Conservation (phyloP, 2,797 vertebrate species). For the Sphenodon punctatus region DNA sequence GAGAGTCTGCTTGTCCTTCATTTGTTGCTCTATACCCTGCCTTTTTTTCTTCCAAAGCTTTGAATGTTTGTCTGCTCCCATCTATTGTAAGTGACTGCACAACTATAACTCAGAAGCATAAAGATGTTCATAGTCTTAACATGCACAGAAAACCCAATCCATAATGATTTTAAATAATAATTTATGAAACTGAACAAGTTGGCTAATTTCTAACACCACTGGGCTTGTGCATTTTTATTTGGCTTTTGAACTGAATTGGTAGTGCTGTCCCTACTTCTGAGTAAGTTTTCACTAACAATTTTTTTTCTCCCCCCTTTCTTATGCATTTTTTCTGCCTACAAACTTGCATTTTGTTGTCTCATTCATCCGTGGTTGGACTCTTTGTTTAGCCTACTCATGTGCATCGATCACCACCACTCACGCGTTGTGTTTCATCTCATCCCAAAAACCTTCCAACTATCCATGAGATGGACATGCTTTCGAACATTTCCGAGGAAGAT, state of each 20-base stretch:
- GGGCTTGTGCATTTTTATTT: slow-evolving; percentile 31
- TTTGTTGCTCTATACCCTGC: slow-evolving; percentile 33
- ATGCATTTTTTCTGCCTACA: slow-evolving; percentile 59
- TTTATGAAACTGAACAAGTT: slow-evolving; percentile 40
- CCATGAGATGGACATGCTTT: slow-evolving; percentile 87
- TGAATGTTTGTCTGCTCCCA: slow-evolving; percentile 47
- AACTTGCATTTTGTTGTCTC: slow-evolving; percentile 51
- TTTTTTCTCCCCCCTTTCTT: slow-evolving; percentile 51
- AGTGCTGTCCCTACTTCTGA: slow-evolving; percentile 39
- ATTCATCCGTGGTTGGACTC: slow-evolving; percentile 53
- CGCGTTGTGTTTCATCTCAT: slow-evolving; percentile 79
- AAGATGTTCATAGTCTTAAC: slow-evolving; percentile 33
- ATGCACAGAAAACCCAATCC: slow-evolving; percentile 18
- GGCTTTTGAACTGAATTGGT: slow-evolving; percentile 8
- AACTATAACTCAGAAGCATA: slow-evolving; percentile 47
- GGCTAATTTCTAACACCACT: slow-evolving; percentile 38
- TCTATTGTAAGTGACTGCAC: slow-evolving; percentile 45
- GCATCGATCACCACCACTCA: slow-evolving; percentile 80
- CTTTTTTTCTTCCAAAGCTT: slow-evolving; percentile 52
- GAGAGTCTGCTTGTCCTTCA: slow-evolving; percentile 41
- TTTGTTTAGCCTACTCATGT: slow-evolving; percentile 78
- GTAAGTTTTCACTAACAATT: slow-evolving; percentile 74
- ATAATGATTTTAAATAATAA: slow-evolving; percentile 20
- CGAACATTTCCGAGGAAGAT: slow-evolving; percentile 92
- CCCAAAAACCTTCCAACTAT: slow-evolving; percentile 81